Evolutionary conservation across 2,113 vertebrate species (phyloP).

Genomic region (Hypanus sabinus): DNA sequence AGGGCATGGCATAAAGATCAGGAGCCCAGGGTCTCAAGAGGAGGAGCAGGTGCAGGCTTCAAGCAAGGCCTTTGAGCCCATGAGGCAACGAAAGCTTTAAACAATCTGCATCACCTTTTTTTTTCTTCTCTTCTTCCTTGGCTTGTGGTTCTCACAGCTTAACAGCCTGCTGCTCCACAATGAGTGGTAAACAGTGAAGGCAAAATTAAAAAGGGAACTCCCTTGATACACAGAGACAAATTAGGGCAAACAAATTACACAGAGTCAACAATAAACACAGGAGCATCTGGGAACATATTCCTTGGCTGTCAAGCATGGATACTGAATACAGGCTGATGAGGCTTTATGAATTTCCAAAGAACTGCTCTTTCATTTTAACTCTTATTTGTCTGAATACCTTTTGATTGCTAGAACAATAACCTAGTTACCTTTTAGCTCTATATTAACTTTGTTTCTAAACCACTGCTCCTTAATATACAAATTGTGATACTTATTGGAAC

Average conservation of each 20-base stretch:
- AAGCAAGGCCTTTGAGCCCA: slow-evolving; percentile 93
- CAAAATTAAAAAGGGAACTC: slow-evolving; percentile 99
- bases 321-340: slow-evolving; percentile 32
- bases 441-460: background rate
- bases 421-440: background rate
- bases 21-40: slow-evolving; percentile 84
- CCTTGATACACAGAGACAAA: slow-evolving; percentile 95
- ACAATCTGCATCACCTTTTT: slow-evolving; percentile 79
- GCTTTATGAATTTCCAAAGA: slow-evolving; percentile 35
- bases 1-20: slow-evolving; percentile 91
- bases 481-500: too few relatives aligned
- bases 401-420: background rate
- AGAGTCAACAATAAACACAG: slow-evolving; percentile 98
- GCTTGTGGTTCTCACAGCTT: slow-evolving; percentile 78
- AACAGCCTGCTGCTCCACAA: slow-evolving; percentile 97
- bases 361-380: slow-evolving; percentile 34
- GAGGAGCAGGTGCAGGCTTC: slow-evolving; percentile 96
- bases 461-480: background rate
- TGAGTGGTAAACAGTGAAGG: slow-evolving; percentile 97
- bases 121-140: slow-evolving; percentile 74
- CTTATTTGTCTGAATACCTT: background rate
- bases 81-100: slow-evolving; percentile 92
- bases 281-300: slow-evolving; percentile 96
- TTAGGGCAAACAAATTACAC: slow-evolving; percentile 99
- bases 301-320: slow-evolving; percentile 65